Evolutionary conservation across 2,113 vertebrate genomes (phyloP), one percentile per base, ranked within the genome.

Genomic region (Cynopterus brachyotis): DNA sequence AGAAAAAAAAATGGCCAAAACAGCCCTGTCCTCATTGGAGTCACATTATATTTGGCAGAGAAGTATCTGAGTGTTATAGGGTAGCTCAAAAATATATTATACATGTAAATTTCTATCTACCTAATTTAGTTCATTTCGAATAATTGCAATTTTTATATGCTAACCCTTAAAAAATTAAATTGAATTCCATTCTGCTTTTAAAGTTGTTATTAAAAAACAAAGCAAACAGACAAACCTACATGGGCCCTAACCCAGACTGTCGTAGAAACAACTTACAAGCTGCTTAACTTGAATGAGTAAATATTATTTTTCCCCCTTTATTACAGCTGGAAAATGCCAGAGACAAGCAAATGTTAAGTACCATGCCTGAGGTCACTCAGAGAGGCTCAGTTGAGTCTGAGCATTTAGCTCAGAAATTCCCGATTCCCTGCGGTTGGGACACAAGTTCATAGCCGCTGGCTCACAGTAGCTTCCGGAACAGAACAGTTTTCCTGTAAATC

Each of bases 381-480:
- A 32, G 81, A 88, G 78, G 3, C 17, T 30, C 6, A 6, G 76
- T 28, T 42, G 93, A 81, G 66, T 95, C 93, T 94, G 88, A 67
- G 47, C 96, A n/a, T 96, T 3, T 92, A 67, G 91, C 93, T 97
- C 94, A 97, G 35, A 97, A 89, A 86, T 97, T 97, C 91, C 96
- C 24, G 20, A 81, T 78, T 95, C 67, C 55, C 85, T 96, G 97
- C 2, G 97, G 96, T 82, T 95, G 96, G 93, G 97, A 91, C 96
- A 94, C 91, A 97, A 97, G 97, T 96, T 97, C 97, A 96, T 2
- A 97, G 93, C 50, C 45, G 1, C 91, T 97, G 96, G 97, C 97
- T 97, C 97, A 96, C 59, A 75, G 75, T 76, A 73, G 60, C 92
- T 96, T 91, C 96, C 86, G 42, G 93, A 78, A 70, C 28, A 93